Conservation (phyloP, 1,140 invertebrate species). For the Drosophila suzukii region DNA sequence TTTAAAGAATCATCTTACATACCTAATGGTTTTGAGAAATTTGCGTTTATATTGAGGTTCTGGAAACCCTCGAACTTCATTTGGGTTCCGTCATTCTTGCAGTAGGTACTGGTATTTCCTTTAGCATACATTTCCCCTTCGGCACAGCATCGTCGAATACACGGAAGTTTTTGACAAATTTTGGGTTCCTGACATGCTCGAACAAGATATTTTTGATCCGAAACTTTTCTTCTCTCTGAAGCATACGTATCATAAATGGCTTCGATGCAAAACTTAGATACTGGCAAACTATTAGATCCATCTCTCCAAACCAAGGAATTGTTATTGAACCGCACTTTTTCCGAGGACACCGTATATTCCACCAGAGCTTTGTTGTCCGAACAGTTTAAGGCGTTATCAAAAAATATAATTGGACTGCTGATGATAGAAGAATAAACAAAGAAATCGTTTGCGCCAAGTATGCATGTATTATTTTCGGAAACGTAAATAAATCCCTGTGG, state of each 20-base stretch:
- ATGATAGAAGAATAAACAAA: slow-evolving; percentile 42
- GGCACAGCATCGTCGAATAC: slow-evolving; percentile 26
- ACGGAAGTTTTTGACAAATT: slow-evolving; percentile 18
- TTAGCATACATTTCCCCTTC: slow-evolving; percentile 39
- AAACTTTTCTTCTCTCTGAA: background rate
- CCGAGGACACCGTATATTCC: slow-evolving; percentile 16
- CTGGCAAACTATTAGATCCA: slow-evolving; percentile 4
- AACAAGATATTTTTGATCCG: slow-evolving; percentile 12
- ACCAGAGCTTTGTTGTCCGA: slow-evolving; percentile 17
- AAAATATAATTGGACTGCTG: slow-evolving; percentile 33
- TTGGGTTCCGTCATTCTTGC: slow-evolving; percentile 23
- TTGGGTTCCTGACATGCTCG: slow-evolving; percentile 14
- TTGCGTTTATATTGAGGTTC: slow-evolving; percentile 33
- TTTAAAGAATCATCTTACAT: background rate
- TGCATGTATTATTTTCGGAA: slow-evolving; percentile 48
- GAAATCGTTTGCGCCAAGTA: slow-evolving; percentile 30
- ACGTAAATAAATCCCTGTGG: slow-evolving; percentile 45
- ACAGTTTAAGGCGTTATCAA: slow-evolving; percentile 26
- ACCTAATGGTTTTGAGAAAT: slow-evolving; percentile 31
- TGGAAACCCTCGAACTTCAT: slow-evolving; percentile 25
- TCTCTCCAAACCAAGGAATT: slow-evolving; percentile 22
- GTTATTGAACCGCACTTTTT: slow-evolving; percentile 11
- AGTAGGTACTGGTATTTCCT: slow-evolving; percentile 27
- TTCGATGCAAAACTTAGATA: slow-evolving; percentile 22
- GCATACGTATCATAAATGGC: slow-evolving; percentile 9